Base-by-base conservation (phyloP, 2,888 invertebrate species). In the Macrophya annulata region DNA sequence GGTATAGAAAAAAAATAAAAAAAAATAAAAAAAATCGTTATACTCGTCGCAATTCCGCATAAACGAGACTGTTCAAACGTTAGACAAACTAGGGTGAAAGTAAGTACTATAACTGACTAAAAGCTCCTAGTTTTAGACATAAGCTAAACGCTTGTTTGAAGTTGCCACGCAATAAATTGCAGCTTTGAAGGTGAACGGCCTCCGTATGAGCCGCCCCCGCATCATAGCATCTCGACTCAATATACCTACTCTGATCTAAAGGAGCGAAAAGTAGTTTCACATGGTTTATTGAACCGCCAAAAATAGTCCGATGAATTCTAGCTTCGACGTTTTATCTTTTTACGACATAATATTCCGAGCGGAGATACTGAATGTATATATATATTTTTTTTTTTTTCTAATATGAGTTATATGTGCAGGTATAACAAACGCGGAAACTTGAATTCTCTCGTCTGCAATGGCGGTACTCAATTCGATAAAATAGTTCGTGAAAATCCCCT, bases 111-210 rank as follows among this genome's bases (percentile, higher is more conserved):
- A 31, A 31, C 17, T 40, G 25, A 43, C 59, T 62, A 8, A 17
- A n/a, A 79, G 31, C 77, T 77, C 55, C 77, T 59, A 48, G 79
- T 79, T 59, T 79, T 40, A 59, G 37, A 21, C 21, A 9, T 6
- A 31, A 68, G 68, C 31, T 83, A 83, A 83, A 83, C 83, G 83
- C 43, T 83, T 51, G 83, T 83, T 83, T 83, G 71, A 83, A 83
- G 45, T 83, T 83, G 25, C 31, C 83, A 31, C 45, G 83, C 83
- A 83, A 83, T 83, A 71, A 83, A 83, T 83, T 83, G 71, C 83
- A 83, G 83, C 83, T 83, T 83, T 83, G 68, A 83, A 83, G 71
- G 68, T 83, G 71, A 81, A 81, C 62, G 81, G 40, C 81, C 81
- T 62, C 40, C 15, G 77, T 74, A 77, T 77, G 51, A 77, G 37